phyloP scores from a whole-genome alignment of 1,140 invertebrate genomes.

The Drosophila melanica region DNA sequence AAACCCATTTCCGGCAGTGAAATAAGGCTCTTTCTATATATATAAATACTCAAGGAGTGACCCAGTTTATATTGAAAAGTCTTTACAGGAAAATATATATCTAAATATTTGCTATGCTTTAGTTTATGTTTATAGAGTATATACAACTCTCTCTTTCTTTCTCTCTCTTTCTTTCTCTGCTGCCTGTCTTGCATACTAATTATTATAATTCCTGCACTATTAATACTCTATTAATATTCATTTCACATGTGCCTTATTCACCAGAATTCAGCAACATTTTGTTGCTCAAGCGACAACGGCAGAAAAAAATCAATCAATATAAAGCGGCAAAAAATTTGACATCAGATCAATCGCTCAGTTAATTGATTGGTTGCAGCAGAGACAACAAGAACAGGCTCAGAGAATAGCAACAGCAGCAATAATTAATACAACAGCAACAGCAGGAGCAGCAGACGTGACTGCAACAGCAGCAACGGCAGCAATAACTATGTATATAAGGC shows the following conservation, averaged over 20 bases:
- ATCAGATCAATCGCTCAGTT: conserved; percentile 45
- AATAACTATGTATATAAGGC: too few species aligned
- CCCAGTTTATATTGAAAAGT: conserved; percentile 3
- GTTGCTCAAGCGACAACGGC: conserved; percentile 1
- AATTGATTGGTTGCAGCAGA: conserved; percentile 65
- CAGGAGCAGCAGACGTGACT: background rate
- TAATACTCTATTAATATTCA: conserved; percentile 34
- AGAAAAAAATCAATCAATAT: conserved; percentile 69
- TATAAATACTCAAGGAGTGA: background rate
- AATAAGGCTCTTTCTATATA: background rate
- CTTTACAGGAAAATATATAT: conserved; percentile 17
- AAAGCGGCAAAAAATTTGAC: conserved; percentile 59
- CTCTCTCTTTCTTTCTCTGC: background rate
- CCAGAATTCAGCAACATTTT: conserved; percentile 13
- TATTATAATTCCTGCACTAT: conserved; percentile 35
- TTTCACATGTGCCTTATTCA: background rate
- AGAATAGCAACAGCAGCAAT: conserved; percentile 33
- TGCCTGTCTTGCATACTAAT: conserved; percentile 50
- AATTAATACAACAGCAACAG: conserved; percentile 20
- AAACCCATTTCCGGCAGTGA: conserved; percentile 38
- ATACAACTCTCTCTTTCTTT: background rate
- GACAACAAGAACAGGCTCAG: conserved; percentile 8
- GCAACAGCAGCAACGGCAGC: background rate
- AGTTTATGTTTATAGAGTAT: background rate
- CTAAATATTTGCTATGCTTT: background rate